Evolutionary conservation across 2,797 vertebrate genomes (phyloP).

Genomic region (Discoglossus pictus): DNA sequence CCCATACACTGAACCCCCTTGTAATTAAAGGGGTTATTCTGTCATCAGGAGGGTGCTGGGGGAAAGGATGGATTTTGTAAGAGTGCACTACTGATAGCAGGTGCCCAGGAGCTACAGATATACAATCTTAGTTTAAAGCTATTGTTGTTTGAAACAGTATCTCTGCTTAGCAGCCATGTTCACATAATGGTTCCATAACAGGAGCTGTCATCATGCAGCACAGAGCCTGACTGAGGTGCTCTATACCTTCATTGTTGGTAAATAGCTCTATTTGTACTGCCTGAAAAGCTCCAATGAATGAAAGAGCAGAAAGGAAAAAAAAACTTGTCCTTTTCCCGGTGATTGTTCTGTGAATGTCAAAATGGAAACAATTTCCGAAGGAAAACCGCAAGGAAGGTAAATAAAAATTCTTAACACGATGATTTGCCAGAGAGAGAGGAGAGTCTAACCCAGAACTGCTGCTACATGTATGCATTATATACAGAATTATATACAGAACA

Average conservation of each 20-base stretch:
- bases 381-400: conserved; percentile 41
- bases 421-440: conserved; percentile 10
- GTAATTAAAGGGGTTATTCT: conserved; percentile 5
- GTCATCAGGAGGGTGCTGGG: conserved; percentile 1
- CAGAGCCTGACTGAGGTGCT: conserved; percentile 62
- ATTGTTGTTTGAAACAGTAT: conserved; percentile 69
- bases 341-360: conserved; percentile 65
- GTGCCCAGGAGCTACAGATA: conserved; percentile 46
- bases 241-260: conserved; percentile 65
- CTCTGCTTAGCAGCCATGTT: conserved; percentile 67
- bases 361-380: conserved; percentile 64
- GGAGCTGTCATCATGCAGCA: conserved; percentile 80
- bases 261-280: conserved; percentile 74
- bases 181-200: conserved; percentile 77
- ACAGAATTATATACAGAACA: no score
- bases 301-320: conserved; percentile 53
- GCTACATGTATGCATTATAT: background rate
- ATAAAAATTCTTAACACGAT: conserved; percentile 19
- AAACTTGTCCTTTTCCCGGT: conserved; percentile 53
- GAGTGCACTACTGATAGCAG: conserved; percentile 37
- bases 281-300: conserved; percentile 75
- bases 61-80: conserved; percentile 27
- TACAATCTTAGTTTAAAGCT: conserved; percentile 34
- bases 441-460: background rate
- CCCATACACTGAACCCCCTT: no score